phyloP scores from a whole-genome alignment of 2,113 vertebrate species.

The Ondatra zibethicus region DNA sequence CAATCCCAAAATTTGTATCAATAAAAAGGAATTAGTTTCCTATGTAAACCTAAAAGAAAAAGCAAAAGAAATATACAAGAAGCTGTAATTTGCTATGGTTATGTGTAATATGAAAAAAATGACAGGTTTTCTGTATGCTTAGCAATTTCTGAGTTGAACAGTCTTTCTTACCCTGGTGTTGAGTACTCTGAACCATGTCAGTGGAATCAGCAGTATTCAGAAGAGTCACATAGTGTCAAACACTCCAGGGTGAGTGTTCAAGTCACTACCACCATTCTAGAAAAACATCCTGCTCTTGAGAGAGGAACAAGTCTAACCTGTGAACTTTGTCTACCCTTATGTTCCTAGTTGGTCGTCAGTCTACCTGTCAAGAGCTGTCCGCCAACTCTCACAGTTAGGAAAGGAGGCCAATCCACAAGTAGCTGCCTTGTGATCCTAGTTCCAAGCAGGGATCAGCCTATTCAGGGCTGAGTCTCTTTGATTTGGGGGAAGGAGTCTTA shows the following conservation, averaged over 20 bases:
- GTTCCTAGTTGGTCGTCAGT: not conserved
- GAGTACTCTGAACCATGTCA: slow-evolving; percentile 57
- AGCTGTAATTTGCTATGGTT: slow-evolving; percentile 63
- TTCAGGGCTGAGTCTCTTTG: slow-evolving; percentile 32
- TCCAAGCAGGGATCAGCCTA: slow-evolving; percentile 13
- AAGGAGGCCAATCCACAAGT: slow-evolving; percentile 15
- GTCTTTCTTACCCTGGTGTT: slow-evolving; percentile 45
- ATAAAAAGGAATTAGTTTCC: slow-evolving; percentile 58
- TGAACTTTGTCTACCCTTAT: not conserved
- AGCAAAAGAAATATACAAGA: slow-evolving; percentile 56
- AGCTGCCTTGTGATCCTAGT: not conserved
- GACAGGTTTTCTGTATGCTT: slow-evolving; percentile 60
- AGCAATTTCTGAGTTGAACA: slow-evolving; percentile 52
- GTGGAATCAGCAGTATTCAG: slow-evolving; percentile 26
- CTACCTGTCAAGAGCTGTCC: not conserved
- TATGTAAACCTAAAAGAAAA: slow-evolving; percentile 62
- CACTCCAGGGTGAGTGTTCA: not conserved
- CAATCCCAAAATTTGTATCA: slow-evolving; percentile 60
- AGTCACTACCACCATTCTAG: slow-evolving; percentile 13
- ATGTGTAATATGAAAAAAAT: slow-evolving; percentile 69
- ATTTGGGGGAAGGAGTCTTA: not conserved
- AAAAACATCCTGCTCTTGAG: slow-evolving; percentile 38
- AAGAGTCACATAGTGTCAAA: slow-evolving; percentile 31
- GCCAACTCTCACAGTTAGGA: not conserved
- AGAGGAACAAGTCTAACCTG: not conserved